These are phyloP conservation scores for Phenganax subtilis DNA, from an alignment of 92 coral and sea anemone species.

Conservation along the genomic window DNA sequence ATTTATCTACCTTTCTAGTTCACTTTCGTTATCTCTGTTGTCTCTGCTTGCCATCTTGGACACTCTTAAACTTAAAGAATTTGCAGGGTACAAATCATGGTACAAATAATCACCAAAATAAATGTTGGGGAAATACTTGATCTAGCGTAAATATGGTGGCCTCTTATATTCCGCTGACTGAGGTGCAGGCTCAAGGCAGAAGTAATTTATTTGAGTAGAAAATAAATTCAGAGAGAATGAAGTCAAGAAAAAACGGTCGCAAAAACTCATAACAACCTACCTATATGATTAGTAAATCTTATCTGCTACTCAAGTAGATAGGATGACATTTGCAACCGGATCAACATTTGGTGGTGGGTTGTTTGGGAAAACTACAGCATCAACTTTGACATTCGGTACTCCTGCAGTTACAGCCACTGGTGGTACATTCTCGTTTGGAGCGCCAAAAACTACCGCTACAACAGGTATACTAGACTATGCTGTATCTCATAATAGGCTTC, in stretches of 20 bases:
- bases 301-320: not conserved
- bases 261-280: not conserved
- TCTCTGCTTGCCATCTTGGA: not conserved
- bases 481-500: no score
- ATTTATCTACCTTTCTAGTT: slow-evolving; percentile 24
- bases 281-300: not conserved
- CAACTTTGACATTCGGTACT: slow-evolving; percentile 31
- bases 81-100: not conserved
- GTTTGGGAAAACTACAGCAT: slow-evolving; percentile 29
- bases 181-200: not conserved
- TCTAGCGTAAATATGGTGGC: not conserved
- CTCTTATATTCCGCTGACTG: not conserved
- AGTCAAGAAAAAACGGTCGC: not conserved
- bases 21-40: not conserved
- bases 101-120: not conserved
- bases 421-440: slow-evolving; percentile 30
- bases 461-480: slow-evolving; percentile 2
- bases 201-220: no score
- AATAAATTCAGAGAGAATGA: no score
- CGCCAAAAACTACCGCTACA: slow-evolving; percentile 31
- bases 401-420: slow-evolving; percentile 11
- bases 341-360: slow-evolving; percentile 21
- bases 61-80: no score
- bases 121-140: not conserved
- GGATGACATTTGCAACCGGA: slow-evolving; percentile 26